A percentile compares a stretch with the other conserved stretches of the same genome.
phyloP scores from a whole-genome alignment of 2,888 invertebrate species.

The Diaperis boleti region DNA sequence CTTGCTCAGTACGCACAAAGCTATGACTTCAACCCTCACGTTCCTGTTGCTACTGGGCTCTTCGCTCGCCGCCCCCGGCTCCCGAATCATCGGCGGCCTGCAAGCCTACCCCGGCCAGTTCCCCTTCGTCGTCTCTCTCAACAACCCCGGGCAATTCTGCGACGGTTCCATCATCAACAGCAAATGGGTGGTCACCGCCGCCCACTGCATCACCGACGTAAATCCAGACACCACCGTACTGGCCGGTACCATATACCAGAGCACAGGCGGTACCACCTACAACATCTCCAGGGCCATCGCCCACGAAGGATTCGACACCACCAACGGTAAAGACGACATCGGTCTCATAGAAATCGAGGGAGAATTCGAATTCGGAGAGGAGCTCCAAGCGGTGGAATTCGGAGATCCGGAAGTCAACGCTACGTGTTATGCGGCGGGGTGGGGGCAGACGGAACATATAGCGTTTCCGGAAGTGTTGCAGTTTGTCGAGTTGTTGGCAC shows the following conservation, averaged over 20 bases:
- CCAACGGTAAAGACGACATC: background rate
- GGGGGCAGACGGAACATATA: background rate
- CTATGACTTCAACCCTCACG: too few relatives aligned
- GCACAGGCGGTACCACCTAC: background rate
- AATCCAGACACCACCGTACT: background rate
- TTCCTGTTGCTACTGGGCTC: too few relatives aligned
- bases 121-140: constrained; percentile 6
- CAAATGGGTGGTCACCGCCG: constrained; percentile 9
- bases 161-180: constrained; percentile 15
- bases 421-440: constrained; percentile 3
- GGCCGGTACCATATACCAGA: background rate
- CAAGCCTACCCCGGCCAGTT: constrained; percentile 8
- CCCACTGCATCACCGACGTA: background rate
- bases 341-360: constrained; percentile 6
- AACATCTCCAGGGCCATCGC: background rate
- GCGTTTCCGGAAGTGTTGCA: background rate
- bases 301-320: background rate
- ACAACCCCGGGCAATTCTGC: background rate
- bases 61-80: background rate
- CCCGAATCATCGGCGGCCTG: background rate
- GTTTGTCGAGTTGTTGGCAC: background rate
- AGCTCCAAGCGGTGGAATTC: constrained; percentile 2
- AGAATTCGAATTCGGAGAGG: background rate
- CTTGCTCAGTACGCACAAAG: too few relatives aligned
- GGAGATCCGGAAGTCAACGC: background rate